Evolutionary conservation across 2,888 invertebrate genomes (phyloP), one percentile per base, ranked within the genome.

Genomic region (Agelastica alni): DNA sequence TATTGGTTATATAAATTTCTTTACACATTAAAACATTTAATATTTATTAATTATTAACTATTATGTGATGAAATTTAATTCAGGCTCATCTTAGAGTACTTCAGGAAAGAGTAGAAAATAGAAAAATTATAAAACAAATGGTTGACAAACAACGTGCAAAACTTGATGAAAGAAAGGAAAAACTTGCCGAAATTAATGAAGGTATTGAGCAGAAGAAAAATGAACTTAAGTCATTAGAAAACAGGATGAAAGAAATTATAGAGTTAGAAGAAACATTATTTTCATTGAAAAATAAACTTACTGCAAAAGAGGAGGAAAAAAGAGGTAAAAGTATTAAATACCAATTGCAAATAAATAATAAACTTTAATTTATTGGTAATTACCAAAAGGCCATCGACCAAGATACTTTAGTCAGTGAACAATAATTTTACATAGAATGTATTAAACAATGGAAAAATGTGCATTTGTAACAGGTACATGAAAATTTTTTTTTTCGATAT

Each of bases 101-200:
- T 69, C 2, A 74, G 79, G 16, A 74, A 84, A 1, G 84, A 84
- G 70, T 85, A 65, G 20, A 51, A 28, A 31, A 16, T 26, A 75
- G 82, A 53, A 75, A 79, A 55, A 81, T 83, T 51, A 79, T 82
- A 28, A 86, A 88, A 66, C 77, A 80, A 34, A 83, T 84, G 64
- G 80, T 85, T 37, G 84, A 85, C 62, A 80, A 79, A 42, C 85
- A 85, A 70, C 81, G 82, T 56, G 76, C 81, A 1, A 82, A 83
- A 51, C 80, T 86, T 6, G 81, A 83, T 63, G 81, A 86, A n/a
- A 83, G 83, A 62, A 82, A 86, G 67, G 77, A 81, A 1, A 83
- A 85, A 67, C 78, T 87, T 39, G 72, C 77, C 2, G 80, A 81
- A 46, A 78, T 84, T 5, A 75, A 81, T 22, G 79, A 81, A 14